Base-by-base conservation (phyloP, 2,888 invertebrate species). In the Phyllotreta striolata region DNA sequence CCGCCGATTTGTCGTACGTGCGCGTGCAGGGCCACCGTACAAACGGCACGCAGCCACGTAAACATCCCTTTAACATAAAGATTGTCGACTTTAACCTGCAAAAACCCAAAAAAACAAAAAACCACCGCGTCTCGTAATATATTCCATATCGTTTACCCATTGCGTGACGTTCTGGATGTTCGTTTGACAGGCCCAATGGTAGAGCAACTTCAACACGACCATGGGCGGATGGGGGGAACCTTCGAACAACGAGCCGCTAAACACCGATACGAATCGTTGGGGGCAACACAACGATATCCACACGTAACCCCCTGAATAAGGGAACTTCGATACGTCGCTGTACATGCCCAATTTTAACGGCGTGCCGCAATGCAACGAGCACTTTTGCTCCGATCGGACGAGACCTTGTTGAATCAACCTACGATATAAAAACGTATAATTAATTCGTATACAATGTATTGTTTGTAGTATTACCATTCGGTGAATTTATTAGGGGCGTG, bases 181-280 rank as follows among this genome's bases (percentile, higher is more conserved):
- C 0, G 95, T 95, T 78, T 95, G 95, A 71, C 95, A 95, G 0
- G 93, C 87, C 95, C 95, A 95, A 78, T 95, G 95, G 81, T 95
- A 95, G 56, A 95, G 87, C 0, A 95, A 83, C 74, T 95, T 95
- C 0, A 95, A 82, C 6, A 95, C 83, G 0, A 92, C 90, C 39
- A 91, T 90, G 0, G 95, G 94, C 0, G 92, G 90, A 81, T 94
- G 91, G 0, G 91, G 90, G 1, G 93, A 91, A 0, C 91, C 91
- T 81, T 95, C 94, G 76, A 95, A 95, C 57, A 95, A 85, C 0
- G 95, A 95, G 35, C 93, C 92, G 68, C 89, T 90, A 81, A 93
- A 95, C 0, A 95, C 93, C 0, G 95, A 95, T 3, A 94, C 91
- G 77, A 92, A 93, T 51, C 91, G 87, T 6, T 91, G 90, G 0